Percentiles rank a stretch among this genome's conserved stretches.
Evolutionary conservation across 2,888 invertebrate species (phyloP).

Genomic region (Chrysolina haemoptera): DNA sequence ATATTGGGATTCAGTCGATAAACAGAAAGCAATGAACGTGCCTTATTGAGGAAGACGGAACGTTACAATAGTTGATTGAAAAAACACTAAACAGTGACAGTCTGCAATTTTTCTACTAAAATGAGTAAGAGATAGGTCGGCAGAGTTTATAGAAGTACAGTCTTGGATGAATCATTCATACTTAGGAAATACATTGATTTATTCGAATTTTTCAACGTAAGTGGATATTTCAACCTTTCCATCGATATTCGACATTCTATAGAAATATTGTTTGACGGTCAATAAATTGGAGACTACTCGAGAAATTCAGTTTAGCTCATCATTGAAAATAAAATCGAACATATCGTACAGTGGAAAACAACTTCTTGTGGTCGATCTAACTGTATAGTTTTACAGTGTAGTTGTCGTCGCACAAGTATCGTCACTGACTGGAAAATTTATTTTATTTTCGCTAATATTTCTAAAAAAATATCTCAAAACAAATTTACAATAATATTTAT

Average conservation of each 20-base stretch:
- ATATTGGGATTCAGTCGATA: constrained; percentile 4
- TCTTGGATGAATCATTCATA: too few relatives aligned
- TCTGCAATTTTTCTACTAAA: background rate
- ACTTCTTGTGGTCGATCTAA: background rate
- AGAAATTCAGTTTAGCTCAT: background rate
- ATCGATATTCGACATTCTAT: background rate
- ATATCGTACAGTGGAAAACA: background rate
- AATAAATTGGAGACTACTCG: background rate
- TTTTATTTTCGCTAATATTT: background rate
- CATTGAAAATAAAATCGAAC: background rate
- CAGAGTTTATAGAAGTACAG: too few relatives aligned
- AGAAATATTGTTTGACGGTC: background rate
- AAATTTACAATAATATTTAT: background rate
- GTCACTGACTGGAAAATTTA: background rate
- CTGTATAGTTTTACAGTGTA: background rate
- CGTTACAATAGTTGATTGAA: background rate
- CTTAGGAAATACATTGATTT: too few relatives aligned
- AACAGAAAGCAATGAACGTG: background rate
- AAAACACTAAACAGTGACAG: too few relatives aligned
- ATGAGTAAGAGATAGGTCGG: background rate
- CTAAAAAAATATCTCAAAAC: background rate
- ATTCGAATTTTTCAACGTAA: too few relatives aligned
- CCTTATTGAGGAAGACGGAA: background rate
- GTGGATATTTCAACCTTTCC: too few relatives aligned
- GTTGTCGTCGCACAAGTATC: background rate